Base-by-base conservation (phyloP, 2,888 invertebrate species). In the Julus scanicus region DNA sequence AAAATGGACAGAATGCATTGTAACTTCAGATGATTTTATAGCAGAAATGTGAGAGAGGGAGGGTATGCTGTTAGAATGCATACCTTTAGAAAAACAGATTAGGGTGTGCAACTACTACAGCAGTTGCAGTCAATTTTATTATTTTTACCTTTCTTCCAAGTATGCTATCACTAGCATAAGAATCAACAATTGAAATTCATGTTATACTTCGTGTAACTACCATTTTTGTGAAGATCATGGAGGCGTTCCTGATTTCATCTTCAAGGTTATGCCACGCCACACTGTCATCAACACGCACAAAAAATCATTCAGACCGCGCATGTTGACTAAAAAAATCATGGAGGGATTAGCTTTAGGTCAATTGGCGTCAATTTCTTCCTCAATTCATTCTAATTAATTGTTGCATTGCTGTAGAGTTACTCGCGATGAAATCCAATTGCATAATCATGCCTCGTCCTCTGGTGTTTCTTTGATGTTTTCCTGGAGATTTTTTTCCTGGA, bases 321-420 rank as follows among this genome's bases (percentile, higher is more conserved):
- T 80, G 80, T 80, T 80, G 39, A 13, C 37, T 15, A 15, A 13
- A 53, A 80, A 80, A 80, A 39, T 2, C 13, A 37, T 15, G 80
- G 80, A 15, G 37, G 80, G 80, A 80, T 80, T 80, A 37, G 80
- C 80, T 37, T 80, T 80, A 5, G 80, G 80, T 80, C 80, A 80
- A 80, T 80, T 80, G 80, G 80, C 80, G 80, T 80, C 80, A 80
- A 80, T 80, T 80, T 80, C 80, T 80, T 80, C 15, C 80, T 39
- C 13, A 80, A 39, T 80, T 80, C 37, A 15, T 80, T 80, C 37
- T 80, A 29, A 15, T 80, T 80, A 80, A 80, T 80, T 80, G 29
- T 80, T n/a, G 8, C 29, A 39, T 15, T 1, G 13, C 37, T 15
- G 37, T 4, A 37, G 37, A 29, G 80, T 37, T 80, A 15, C 80